These are phyloP conservation scores for Cancer borealis DNA, from an alignment of 2,888 invertebrate genomes.

Conservation along the genomic window DNA sequence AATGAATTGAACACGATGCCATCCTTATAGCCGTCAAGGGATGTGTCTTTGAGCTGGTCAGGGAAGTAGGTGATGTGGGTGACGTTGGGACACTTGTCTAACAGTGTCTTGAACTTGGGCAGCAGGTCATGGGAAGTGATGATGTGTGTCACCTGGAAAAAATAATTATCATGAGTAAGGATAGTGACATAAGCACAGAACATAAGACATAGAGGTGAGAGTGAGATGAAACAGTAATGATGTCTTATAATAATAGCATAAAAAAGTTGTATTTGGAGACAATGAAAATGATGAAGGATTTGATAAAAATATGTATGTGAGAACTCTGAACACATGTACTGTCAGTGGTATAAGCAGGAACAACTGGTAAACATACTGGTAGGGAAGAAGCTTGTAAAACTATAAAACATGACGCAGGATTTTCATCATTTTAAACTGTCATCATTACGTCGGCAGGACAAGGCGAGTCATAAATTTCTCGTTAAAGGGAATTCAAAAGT, in stretches of 20 bases:
- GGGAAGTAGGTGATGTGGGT: constrained; percentile 81
- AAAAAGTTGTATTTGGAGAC: too few relatives aligned
- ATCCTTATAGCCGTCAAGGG: constrained; percentile 70
- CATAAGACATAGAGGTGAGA: background rate
- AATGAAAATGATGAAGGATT: background rate
- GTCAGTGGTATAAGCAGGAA: too few relatives aligned
- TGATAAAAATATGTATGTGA: too few relatives aligned
- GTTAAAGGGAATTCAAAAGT: too few relatives aligned
- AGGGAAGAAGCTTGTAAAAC: too few relatives aligned
- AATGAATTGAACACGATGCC: constrained; percentile 71
- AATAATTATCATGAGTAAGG: background rate
- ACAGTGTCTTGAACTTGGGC: constrained; percentile 91
- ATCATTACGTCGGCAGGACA: too few relatives aligned
- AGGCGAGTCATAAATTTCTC: too few relatives aligned
- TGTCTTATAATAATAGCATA: background rate
- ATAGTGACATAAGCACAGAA: background rate
- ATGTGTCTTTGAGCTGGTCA: constrained; percentile 76
- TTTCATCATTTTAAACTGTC: too few relatives aligned
- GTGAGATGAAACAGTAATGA: background rate
- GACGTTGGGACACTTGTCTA: constrained; percentile 87
- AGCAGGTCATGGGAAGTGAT: constrained; percentile 95
- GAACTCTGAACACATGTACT: too few relatives aligned
- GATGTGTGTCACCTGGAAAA: constrained; percentile 84
- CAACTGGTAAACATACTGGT: too few relatives aligned
- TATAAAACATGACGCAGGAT: too few relatives aligned